Conservation (phyloP, 1,140 invertebrate genomes). For the Sinonovacula constricta region DNA sequence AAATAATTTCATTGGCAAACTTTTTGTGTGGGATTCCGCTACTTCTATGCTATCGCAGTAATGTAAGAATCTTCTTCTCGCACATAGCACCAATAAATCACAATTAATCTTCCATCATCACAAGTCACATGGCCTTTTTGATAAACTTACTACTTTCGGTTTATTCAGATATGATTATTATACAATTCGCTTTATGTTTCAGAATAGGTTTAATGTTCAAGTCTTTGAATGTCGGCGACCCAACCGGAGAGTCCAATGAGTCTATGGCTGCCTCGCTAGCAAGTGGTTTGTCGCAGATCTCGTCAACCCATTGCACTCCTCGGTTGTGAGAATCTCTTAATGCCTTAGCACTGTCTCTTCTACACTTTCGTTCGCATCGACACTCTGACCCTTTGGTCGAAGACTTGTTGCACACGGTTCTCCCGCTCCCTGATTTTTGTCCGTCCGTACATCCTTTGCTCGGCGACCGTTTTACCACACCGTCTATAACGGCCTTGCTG, state of each 20-base stretch:
- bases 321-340: constrained; percentile 1
- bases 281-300: constrained; percentile 27
- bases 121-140: no score
- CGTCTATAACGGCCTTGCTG: constrained; percentile 15
- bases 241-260: constrained; percentile 1
- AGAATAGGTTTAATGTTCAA: constrained; percentile 41
- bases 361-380: not conserved
- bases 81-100: no score
- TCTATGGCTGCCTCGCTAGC: constrained; percentile 15
- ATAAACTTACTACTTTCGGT: no score
- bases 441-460: not conserved
- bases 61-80: no score
- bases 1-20: no score
- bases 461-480: not conserved
- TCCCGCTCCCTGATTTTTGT: not conserved
- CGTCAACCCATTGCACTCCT: constrained; percentile 46
- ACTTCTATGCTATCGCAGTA: no score
- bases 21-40: no score
- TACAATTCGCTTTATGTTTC: constrained; percentile 49
- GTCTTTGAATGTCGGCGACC: not conserved
- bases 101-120: no score
- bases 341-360: no score
- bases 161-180: constrained; percentile 47
- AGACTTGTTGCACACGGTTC: constrained; percentile 32
- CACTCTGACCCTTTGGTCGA: constrained; percentile 26